These are phyloP conservation scores for Melanostoma scalare DNA, from an alignment of 2,888 invertebrate genomes.

Conservation along the genomic window DNA sequence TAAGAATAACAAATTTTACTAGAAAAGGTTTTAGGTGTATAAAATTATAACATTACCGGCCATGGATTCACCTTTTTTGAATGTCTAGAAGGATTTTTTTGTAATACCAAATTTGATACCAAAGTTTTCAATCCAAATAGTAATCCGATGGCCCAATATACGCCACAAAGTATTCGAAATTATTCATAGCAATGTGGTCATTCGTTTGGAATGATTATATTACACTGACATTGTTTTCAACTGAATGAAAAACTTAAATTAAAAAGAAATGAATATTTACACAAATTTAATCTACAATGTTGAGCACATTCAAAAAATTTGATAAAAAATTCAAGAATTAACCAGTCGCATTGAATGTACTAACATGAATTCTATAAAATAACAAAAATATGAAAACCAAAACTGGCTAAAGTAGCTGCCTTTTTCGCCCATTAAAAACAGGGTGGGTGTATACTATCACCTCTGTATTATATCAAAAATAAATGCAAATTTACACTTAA, in stretches of 20 bases:
- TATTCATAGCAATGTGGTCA: too few species aligned
- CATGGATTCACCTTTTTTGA: too few species aligned
- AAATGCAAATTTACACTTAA: slow-evolving; percentile 51
- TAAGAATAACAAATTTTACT: too few species aligned
- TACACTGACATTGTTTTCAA: slow-evolving; percentile 43
- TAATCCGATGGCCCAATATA: too few species aligned
- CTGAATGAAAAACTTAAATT: slow-evolving; percentile 26
- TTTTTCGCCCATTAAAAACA: slow-evolving; percentile 57
- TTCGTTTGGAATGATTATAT: slow-evolving; percentile 25
- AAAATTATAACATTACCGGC: too few species aligned
- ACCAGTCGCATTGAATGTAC: neutral
- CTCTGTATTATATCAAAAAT: slow-evolving; percentile 21
- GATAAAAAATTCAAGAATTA: slow-evolving; percentile 11
- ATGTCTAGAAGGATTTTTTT: too few species aligned
- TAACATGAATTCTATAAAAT: slow-evolving; percentile 1
- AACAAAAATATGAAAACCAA: slow-evolving; percentile 29
- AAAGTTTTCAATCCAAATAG: too few species aligned
- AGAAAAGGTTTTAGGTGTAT: too few species aligned
- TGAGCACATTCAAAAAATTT: slow-evolving; percentile 8
- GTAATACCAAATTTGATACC: too few species aligned
- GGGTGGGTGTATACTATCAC: slow-evolving; percentile 51
- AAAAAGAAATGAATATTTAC: slow-evolving; percentile 24
- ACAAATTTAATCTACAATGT: slow-evolving; percentile 15
- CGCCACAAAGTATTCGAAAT: too few species aligned
- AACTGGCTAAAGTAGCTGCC: slow-evolving; percentile 36